Percentiles rank a stretch among this genome's conserved stretches.
Conservation (phyloP, 2,113 vertebrate genomes). For the Nannobrachium achirus region DNA sequence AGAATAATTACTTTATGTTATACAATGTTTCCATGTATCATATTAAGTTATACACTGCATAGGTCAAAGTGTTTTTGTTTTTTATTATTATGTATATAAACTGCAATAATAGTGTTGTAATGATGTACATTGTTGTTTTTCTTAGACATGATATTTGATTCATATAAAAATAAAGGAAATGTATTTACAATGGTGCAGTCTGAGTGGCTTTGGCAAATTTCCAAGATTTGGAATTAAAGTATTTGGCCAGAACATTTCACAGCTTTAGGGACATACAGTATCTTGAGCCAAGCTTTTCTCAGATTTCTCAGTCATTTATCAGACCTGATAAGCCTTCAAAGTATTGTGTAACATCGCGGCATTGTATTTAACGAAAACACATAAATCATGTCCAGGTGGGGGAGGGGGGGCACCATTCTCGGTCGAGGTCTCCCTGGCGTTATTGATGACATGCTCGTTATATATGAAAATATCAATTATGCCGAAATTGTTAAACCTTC, state of each 20-base stretch:
- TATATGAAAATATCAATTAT: too few species aligned
- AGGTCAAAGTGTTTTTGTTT: constrained; percentile 17
- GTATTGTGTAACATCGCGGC: too few species aligned
- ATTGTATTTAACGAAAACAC: too few species aligned
- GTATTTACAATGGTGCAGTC: constrained; percentile 11
- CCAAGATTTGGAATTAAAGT: neutral
- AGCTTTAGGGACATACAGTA: neutral
- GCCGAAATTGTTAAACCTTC: too few species aligned
- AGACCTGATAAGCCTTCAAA: too few species aligned
- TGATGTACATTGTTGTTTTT: constrained; percentile 54
- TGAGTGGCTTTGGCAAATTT: constrained; percentile 1
- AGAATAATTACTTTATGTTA: constrained; percentile 32
- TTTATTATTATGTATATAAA: constrained; percentile 63
- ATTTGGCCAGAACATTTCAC: neutral
- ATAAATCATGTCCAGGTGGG: too few species aligned
- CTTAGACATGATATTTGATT: constrained; percentile 68
- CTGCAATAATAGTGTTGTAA: constrained; percentile 39
- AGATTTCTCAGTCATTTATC: too few species aligned
- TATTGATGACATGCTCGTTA: too few species aligned
- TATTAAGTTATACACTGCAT: constrained; percentile 20
- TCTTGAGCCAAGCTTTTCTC: neutral
- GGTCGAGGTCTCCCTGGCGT: too few species aligned
- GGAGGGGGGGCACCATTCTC: too few species aligned
- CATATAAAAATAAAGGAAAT: constrained; percentile 53
- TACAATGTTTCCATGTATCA: constrained; percentile 27